phyloP scores from a whole-genome alignment of 2,797 vertebrate genomes.

The Characodon lateralis region DNA sequence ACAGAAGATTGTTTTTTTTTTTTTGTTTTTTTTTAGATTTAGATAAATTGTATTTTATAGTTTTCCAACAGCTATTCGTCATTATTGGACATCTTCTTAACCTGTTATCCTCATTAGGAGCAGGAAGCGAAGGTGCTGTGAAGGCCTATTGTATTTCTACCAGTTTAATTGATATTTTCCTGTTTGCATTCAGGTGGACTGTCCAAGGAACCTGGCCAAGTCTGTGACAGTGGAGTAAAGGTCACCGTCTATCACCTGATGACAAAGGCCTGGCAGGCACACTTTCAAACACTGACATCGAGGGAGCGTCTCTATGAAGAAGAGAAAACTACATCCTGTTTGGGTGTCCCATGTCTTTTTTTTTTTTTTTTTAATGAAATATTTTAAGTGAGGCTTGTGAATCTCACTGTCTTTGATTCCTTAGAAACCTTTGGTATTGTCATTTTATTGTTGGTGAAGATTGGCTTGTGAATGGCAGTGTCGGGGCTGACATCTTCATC shows the following conservation, averaged over 20 bases:
- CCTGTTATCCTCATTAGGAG: not conserved
- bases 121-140: not conserved
- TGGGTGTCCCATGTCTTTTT: conserved; percentile 31
- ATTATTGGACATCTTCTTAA: not conserved
- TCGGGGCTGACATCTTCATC: conserved; percentile 42
- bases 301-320: conserved; percentile 30
- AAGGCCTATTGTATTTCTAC: not conserved
- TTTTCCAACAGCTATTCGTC: conserved; percentile 15
- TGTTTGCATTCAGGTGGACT: conserved; percentile 89
- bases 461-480: conserved; percentile 48
- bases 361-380: conserved; percentile 58
- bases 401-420: conserved; percentile 36
- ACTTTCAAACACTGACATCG: conserved; percentile 13
- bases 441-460: conserved; percentile 29
- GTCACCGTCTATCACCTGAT: conserved; percentile 11
- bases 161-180: conserved; percentile 3
- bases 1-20: not conserved
- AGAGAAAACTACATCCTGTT: conserved; percentile 49
- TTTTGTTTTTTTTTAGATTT: conserved; percentile 18
- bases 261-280: conserved; percentile 32
- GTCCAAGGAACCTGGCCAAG: conserved; percentile 98
- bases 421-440: conserved; percentile 32
- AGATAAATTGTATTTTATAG: not conserved
- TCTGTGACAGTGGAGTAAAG: conserved; percentile 96
- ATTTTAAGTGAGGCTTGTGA: conserved; percentile 39